Evolutionary conservation across 2,113 vertebrate species (phyloP).

Genomic region (Petrocephalus zakoni): DNA sequence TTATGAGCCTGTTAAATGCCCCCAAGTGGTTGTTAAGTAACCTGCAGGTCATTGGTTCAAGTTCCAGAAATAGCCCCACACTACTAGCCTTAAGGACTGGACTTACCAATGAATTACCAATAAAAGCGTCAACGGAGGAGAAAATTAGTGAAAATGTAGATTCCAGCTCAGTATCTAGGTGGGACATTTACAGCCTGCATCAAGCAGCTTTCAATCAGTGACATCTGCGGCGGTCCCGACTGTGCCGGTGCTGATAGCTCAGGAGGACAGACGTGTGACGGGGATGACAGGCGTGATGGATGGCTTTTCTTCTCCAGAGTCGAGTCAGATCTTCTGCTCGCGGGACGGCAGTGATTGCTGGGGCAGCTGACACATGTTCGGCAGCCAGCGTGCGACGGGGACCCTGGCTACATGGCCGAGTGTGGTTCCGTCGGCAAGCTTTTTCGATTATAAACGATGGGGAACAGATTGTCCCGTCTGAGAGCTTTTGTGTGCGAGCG

Average conservation of each 20-base stretch:
- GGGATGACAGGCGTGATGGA: conserved; percentile 44
- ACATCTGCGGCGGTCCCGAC: conserved; percentile 19
- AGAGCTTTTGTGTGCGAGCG: neutral
- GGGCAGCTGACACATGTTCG: conserved; percentile 58
- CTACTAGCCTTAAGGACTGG: neutral
- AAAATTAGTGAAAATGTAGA: neutral
- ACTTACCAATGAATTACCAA: neutral
- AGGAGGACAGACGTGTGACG: conserved; percentile 34
- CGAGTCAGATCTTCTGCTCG: conserved; percentile 31
- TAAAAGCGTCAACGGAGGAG: neutral
- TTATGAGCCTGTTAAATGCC: neutral
- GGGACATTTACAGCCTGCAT: neutral
- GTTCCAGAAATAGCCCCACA: neutral
- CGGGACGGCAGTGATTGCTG: conserved; percentile 42
- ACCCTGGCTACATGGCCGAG: neutral
- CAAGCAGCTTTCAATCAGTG: neutral
- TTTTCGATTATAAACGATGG: neutral
- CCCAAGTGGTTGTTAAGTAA: neutral
- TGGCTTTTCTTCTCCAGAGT: conserved; percentile 49
- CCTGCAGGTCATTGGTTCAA: neutral
- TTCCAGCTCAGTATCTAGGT: neutral
- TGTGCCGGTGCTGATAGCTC: conserved; percentile 44
- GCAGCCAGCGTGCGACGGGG: conserved; percentile 50
- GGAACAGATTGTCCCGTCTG: neutral
- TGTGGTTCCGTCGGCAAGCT: neutral